These are phyloP conservation scores for Megastigmus dorsalis DNA, from an alignment of 2,888 invertebrate species.

Conservation along the genomic window DNA sequence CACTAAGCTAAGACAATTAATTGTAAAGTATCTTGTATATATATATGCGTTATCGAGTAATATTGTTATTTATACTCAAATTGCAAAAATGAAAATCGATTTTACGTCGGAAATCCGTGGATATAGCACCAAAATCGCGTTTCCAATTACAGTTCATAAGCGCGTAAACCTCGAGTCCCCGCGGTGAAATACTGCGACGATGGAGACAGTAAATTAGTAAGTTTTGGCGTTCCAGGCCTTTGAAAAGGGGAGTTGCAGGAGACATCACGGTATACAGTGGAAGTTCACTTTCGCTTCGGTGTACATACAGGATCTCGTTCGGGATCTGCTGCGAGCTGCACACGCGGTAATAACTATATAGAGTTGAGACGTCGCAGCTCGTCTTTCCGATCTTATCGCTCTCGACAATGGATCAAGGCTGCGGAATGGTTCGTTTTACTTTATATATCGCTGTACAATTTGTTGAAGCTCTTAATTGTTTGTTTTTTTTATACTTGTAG, in stretches of 20 bases:
- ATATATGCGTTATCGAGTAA: no score
- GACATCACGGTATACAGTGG: not conserved
- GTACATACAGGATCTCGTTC: constrained; percentile 10
- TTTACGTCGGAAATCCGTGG: not conserved
- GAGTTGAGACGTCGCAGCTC: constrained; percentile 28
- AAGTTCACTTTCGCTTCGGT: constrained; percentile 32
- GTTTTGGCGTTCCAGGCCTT: constrained; percentile 12
- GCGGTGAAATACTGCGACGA: not conserved
- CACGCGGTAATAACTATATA: constrained; percentile 24
- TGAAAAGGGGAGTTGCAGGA: constrained; percentile 11
- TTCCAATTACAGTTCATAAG: constrained; percentile 10
- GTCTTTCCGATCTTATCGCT: constrained; percentile 44
- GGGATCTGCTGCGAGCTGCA: not conserved
- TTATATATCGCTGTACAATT: constrained; percentile 32
- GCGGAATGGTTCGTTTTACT: constrained; percentile 31
- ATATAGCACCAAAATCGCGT: not conserved
- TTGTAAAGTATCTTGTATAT: no score
- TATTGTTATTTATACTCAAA: no score
- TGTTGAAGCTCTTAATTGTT: constrained; percentile 34
- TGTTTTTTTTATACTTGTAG: no score
- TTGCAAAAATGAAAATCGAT: not conserved
- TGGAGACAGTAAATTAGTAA: constrained; percentile 20
- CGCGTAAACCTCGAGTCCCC: constrained; percentile 26
- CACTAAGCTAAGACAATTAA: no score
- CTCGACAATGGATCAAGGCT: constrained; percentile 36